These are phyloP conservation scores for Micronisus gabar DNA, from an alignment of 2,113 vertebrate genomes.

Conservation along the genomic window DNA sequence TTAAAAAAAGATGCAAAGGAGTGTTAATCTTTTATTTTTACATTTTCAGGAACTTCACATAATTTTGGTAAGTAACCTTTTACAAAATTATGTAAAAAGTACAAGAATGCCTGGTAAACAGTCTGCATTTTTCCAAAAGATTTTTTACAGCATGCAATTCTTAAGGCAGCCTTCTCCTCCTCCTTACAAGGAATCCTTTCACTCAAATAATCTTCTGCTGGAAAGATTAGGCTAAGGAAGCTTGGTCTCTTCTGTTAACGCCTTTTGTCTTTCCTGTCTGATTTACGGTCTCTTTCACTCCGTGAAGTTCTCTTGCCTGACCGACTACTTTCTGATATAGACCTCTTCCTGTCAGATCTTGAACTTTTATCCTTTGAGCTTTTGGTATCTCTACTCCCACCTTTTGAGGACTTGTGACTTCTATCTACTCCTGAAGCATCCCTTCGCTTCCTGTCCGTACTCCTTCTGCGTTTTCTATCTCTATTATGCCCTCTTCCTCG, in stretches of 20 bases:
- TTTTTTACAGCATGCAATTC: slow-evolving; percentile 84
- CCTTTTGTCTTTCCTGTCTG: slow-evolving; percentile 97
- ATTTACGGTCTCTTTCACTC: slow-evolving; percentile 92
- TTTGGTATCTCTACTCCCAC: slow-evolving; percentile 84
- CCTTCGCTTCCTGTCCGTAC: slow-evolving; percentile 81
- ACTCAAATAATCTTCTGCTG: slow-evolving; percentile 80
- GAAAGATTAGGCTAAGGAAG: slow-evolving; percentile 78
- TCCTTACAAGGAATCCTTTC: slow-evolving; percentile 78
- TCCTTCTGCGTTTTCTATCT: slow-evolving; percentile 84
- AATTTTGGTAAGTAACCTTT: slow-evolving; percentile 80
- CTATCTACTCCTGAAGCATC: slow-evolving; percentile 80
- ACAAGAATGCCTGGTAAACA: slow-evolving; percentile 81
- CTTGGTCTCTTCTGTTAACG: slow-evolving; percentile 85
- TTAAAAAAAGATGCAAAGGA: slow-evolving; percentile 79
- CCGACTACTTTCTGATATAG: slow-evolving; percentile 86
- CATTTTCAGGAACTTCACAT: slow-evolving; percentile 78
- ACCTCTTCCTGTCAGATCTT: slow-evolving; percentile 86
- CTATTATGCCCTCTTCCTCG: slow-evolving; percentile 77
- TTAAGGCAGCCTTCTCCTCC: slow-evolving; percentile 83
- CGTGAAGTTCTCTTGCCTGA: slow-evolving; percentile 85
- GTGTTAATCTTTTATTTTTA: slow-evolving; percentile 81
- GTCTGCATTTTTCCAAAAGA: slow-evolving; percentile 81
- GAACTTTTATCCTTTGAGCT: slow-evolving; percentile 88
- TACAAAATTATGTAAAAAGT: slow-evolving; percentile 86
- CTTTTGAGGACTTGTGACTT: slow-evolving; percentile 86